Percentiles rank a stretch among this genome's conserved stretches.
Evolutionary conservation across 2,113 vertebrate species (phyloP).

Genomic region (Equus przewalskii): DNA sequence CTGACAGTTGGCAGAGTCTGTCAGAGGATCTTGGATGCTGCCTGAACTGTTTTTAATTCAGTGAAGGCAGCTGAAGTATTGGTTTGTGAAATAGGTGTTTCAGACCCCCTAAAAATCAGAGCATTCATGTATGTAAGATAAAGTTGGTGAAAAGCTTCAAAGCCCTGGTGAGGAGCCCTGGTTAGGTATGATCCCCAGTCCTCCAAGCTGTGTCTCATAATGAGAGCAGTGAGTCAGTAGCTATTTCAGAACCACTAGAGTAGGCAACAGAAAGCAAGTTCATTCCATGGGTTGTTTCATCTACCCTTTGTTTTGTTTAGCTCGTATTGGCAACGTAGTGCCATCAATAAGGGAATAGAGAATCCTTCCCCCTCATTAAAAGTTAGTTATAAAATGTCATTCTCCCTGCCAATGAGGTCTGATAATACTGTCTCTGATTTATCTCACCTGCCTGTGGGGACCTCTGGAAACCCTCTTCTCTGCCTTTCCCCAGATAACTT

Average conservation of each 20-base stretch:
- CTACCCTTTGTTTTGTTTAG: slow-evolving; percentile 46
- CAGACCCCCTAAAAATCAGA: not conserved
- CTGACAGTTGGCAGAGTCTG: slow-evolving; percentile 76
- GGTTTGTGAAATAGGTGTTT: slow-evolving; percentile 51
- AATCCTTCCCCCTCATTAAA: not conserved
- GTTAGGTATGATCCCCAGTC: not conserved
- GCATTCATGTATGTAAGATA: not conserved
- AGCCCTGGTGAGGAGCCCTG: not conserved
- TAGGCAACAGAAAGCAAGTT: not conserved
- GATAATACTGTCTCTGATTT: not conserved
- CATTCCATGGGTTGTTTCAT: slow-evolving; percentile 34
- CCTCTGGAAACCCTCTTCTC: not conserved
- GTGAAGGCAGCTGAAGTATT: slow-evolving; percentile 23
- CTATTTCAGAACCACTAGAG: slow-evolving; percentile 50
- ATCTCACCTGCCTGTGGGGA: not conserved
- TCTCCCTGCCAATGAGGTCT: not conserved
- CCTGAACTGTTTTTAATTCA: slow-evolving; percentile 27
- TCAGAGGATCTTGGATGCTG: slow-evolving; percentile 61
- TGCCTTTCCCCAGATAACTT: slow-evolving; percentile 5
- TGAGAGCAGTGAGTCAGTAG: slow-evolving; percentile 57
- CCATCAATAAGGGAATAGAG: not conserved
- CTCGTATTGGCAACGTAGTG: not conserved
- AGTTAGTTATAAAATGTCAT: not conserved
- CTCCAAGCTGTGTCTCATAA: not conserved
- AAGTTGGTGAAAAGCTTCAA: not conserved